Evolutionary conservation across 2,888 invertebrate species (phyloP), one percentile per base, ranked within the genome.

Genomic region (Limenitis camilla): DNA sequence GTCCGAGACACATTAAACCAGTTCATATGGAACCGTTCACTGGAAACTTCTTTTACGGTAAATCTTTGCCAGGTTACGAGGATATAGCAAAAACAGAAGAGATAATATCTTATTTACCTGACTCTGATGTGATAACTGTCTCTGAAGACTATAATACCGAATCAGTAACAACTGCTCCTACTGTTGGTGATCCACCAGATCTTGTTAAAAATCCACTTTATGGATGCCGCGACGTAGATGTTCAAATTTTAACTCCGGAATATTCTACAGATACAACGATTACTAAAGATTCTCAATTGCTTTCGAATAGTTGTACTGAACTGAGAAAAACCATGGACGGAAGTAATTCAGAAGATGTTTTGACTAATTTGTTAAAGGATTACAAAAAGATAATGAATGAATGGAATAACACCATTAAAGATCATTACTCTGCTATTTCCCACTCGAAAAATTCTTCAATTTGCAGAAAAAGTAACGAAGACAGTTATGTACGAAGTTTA

Each of bases 41-140:
- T 65, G 87, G 86, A 62, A 87, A 87, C 69, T 87, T 87, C 67
- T 87, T 76, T 72, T 87, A 86, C 71, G 87, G 86, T 58, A 79
- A 81, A 68, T 68, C 84, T 55, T 61, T 87, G 55, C 78, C 82
- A 30, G 87, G 87, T 53, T 87, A 72, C 60, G 78, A 83, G 46
- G 65, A 72, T 60, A 65, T 69, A 52, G 66, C 71, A 62, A 83
- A 81, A 71, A 78, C 72, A 49, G 85, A 85, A 58, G 84, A 84
- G 64, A 81, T 81, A 73, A 74, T 86, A 40, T 66, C 64, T 35
- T 86, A 87, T 65, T 71, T 87, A 53, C 81, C 86, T 53, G 87
- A 87, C 74, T 87, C 85, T 47, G 86, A 82, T 57, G 69, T 74
- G 38, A 66, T 81, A 52, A 83, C 87, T 41, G 68, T 76, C 33